These are phyloP conservation scores for Hedychridium roseum DNA, from an alignment of 2,888 invertebrate genomes.

Conservation along the genomic window DNA sequence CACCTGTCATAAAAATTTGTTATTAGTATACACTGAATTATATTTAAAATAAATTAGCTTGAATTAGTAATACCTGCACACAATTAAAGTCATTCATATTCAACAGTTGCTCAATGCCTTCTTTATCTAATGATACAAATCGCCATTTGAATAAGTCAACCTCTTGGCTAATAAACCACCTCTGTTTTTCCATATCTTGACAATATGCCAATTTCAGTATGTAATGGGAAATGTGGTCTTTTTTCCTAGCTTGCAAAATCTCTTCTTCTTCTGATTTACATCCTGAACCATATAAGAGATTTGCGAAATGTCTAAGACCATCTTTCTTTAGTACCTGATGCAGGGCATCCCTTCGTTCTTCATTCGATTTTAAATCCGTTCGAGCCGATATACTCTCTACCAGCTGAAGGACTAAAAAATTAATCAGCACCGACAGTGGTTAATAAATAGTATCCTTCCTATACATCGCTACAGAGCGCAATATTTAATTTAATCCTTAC, in stretches of 20 bases:
- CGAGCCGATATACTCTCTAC: constrained; percentile 55
- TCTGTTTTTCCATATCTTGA: constrained; percentile 81
- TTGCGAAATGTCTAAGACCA: constrained; percentile 72
- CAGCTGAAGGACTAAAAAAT: constrained; percentile 19
- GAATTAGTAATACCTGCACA: constrained; percentile 66
- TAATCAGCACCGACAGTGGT: constrained; percentile 9
- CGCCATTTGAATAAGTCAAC: constrained; percentile 87
- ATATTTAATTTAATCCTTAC: constrained; percentile 20
- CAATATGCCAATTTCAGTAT: constrained; percentile 92
- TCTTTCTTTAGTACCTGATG: constrained; percentile 73
- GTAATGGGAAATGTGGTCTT: constrained; percentile 93
- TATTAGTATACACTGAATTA: constrained; percentile 3
- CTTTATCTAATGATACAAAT: constrained; percentile 72
- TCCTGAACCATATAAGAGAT: constrained; percentile 69
- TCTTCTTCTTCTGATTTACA: constrained; percentile 67
- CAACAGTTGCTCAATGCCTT: constrained; percentile 74
- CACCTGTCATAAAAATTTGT: constrained; percentile 62
- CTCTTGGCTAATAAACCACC: constrained; percentile 91
- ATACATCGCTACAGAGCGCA: neutral
- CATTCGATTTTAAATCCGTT: constrained; percentile 70
- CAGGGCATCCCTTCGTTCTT: constrained; percentile 75
- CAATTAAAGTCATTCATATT: constrained; percentile 74
- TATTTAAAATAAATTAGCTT: too few species aligned
- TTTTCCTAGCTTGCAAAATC: constrained; percentile 73
- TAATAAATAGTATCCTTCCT: constrained; percentile 4